Evolutionary conservation across 2,888 invertebrate species (phyloP).

Genomic region (Seira ritae): DNA sequence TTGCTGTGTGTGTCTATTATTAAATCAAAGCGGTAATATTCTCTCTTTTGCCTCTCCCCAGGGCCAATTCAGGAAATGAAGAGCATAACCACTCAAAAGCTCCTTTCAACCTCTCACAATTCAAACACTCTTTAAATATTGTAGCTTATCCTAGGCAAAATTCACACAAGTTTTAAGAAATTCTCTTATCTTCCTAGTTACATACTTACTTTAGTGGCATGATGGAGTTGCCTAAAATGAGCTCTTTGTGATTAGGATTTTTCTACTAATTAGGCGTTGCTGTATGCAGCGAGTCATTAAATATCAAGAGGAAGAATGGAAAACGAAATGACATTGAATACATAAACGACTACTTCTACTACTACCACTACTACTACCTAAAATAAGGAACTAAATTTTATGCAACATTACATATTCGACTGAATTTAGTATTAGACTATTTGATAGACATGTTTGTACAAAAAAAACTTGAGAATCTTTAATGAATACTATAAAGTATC

Average conservation of each 20-base stretch:
- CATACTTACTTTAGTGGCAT: no score
- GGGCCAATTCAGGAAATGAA: background rate
- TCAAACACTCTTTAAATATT: no score
- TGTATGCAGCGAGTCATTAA: background rate
- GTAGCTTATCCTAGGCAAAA: no score
- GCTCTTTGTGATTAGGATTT: no score
- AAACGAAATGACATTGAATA: constrained; percentile 46
- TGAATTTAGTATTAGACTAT: constrained; percentile 19
- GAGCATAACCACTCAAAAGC: no score
- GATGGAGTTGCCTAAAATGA: no score
- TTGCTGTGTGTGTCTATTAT: constrained; percentile 1
- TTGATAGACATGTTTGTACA: background rate
- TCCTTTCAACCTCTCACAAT: no score
- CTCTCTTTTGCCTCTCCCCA: background rate
- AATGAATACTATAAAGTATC: no score
- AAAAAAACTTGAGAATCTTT: background rate
- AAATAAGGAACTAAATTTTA: background rate
- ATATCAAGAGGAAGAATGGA: background rate
- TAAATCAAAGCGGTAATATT: constrained; percentile 35
- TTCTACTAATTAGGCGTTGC: background rate
- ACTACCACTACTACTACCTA: no score
- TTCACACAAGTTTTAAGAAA: no score
- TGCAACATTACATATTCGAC: constrained; percentile 19
- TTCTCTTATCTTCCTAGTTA: no score
- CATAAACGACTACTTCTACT: no score